phyloP scores from a whole-genome alignment of 1,140 invertebrate genomes.

The Parapsyche elsis region DNA sequence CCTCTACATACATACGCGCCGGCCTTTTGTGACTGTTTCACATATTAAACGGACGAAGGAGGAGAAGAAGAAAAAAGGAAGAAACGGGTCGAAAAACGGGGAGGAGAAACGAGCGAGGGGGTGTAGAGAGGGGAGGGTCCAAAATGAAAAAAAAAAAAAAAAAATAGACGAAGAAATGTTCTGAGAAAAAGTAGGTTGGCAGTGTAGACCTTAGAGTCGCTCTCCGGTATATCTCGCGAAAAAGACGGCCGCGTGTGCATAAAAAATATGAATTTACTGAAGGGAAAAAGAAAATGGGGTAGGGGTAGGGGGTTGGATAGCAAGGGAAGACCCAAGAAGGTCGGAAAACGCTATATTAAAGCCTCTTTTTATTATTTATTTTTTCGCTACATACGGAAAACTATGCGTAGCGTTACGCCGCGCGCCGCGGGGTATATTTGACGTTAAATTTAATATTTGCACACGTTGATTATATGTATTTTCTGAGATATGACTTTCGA shows the following conservation, averaged over 20 bases:
- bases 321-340: constrained; percentile 6
- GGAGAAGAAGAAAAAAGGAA: not conserved
- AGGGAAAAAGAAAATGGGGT: not conserved
- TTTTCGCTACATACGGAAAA: constrained; percentile 4
- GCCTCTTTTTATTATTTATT: constrained; percentile 41
- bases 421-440: too few species aligned
- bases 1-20: not conserved
- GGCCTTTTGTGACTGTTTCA: constrained; percentile 40
- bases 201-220: constrained; percentile 23
- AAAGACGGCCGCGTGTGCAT: constrained; percentile 46
- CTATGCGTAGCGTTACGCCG: not conserved
- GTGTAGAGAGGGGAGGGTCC: not conserved
- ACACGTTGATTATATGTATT: too few species aligned
- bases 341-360: constrained; percentile 43
- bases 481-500: too few species aligned
- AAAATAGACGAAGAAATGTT: constrained; percentile 11
- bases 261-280: constrained; percentile 53
- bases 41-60: constrained; percentile 26
- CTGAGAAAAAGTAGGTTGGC: constrained; percentile 16
- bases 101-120: not conserved
- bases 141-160: not conserved
- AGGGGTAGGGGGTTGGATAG: not conserved
- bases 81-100: not conserved
- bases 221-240: constrained; percentile 35
- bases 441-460: too few species aligned